Percentiles rank a stretch among this genome's conserved stretches.
Conservation (phyloP, 2,113 vertebrate species). For the Gopherus flavomarginatus region DNA sequence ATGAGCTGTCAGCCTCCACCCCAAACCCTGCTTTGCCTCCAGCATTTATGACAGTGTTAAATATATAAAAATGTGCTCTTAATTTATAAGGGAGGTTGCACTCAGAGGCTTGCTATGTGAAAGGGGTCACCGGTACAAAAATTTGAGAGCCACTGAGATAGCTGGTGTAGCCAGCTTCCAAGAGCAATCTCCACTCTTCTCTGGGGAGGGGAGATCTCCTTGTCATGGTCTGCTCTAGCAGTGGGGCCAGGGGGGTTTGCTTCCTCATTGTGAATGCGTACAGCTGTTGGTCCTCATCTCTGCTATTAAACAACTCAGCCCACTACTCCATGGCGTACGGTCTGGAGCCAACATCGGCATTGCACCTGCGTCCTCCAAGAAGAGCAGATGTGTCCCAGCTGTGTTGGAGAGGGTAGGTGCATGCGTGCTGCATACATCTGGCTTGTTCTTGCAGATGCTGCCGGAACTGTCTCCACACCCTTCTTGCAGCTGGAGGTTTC, state of each 20-base stretch:
- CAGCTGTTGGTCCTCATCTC: background rate
- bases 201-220: too few relatives aligned
- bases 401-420: background rate
- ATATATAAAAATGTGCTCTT: too few relatives aligned
- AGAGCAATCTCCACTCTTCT: background rate
- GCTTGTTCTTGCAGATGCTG: background rate
- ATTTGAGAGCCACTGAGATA: too few relatives aligned
- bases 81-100: too few relatives aligned
- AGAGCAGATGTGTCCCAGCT: background rate
- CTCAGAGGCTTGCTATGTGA: too few relatives aligned
- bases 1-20: too few relatives aligned
- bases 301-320: background rate
- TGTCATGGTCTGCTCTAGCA: background rate
- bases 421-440: background rate
- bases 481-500: background rate
- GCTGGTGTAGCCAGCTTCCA: background rate
- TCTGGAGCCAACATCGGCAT: background rate
- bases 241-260: background rate
- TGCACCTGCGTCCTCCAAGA: background rate
- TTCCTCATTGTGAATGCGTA: background rate
- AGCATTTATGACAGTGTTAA: too few relatives aligned
- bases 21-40: too few relatives aligned
- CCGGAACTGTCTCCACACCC: background rate
- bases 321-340: background rate
- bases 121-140: too few relatives aligned